A percentile compares a stretch with the other conserved stretches of the same genome.
Conservation (phyloP, 2,113 vertebrate genomes). For the Fregata magnificens region DNA sequence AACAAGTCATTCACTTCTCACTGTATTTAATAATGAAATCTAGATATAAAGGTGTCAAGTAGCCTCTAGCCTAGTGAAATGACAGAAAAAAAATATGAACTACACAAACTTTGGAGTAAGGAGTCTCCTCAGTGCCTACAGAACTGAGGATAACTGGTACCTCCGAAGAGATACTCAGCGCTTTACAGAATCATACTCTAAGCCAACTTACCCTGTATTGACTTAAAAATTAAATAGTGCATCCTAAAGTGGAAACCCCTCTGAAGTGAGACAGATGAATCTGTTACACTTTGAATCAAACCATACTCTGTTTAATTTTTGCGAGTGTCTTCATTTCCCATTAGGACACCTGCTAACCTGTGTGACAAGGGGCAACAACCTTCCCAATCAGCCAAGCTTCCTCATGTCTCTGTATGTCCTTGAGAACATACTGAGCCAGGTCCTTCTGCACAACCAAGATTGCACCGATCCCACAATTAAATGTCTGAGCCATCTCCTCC, state of each 20-base stretch:
- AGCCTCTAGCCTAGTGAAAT: neutral
- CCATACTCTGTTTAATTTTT: neutral
- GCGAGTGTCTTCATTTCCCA: neutral
- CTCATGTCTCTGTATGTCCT: slow-evolving; percentile 75
- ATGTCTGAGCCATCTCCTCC: slow-evolving; percentile 83
- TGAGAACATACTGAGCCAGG: slow-evolving; percentile 77
- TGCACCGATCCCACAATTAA: slow-evolving; percentile 87
- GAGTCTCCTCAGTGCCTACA: neutral
- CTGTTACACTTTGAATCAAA: neutral
- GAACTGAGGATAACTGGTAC: neutral
- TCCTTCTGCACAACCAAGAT: slow-evolving; percentile 79
- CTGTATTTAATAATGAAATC: neutral
- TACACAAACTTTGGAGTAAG: neutral
- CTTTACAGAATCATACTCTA: neutral
- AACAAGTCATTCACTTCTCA: neutral
- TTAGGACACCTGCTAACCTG: slow-evolving; percentile 68
- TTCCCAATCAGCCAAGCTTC: slow-evolving; percentile 87
- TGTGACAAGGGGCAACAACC: slow-evolving; percentile 66
- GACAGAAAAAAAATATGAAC: neutral
- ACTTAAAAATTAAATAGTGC: neutral
- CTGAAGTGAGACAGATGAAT: neutral
- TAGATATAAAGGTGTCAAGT: neutral
- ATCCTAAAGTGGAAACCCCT: neutral
- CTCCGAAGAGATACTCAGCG: neutral
- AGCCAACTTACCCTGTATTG: neutral